Base-by-base conservation (phyloP, 2,888 invertebrate species). In the Pocota personata region DNA sequence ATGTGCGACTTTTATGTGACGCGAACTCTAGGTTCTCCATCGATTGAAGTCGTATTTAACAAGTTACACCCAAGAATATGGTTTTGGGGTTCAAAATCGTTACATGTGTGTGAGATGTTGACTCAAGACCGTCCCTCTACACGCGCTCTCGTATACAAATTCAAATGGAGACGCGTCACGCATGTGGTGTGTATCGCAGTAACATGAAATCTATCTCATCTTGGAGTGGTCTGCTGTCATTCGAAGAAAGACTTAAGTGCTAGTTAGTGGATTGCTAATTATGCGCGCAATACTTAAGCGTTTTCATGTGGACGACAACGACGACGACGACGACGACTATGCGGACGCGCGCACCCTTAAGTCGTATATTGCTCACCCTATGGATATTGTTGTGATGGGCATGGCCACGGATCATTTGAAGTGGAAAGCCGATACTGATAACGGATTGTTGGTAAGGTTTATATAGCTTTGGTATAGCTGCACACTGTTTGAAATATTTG, bases 221-320 rank as follows among this genome's bases (percentile, higher is more conserved):
- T 37, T 66, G 32, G 50, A 82, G 77, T 82, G 77, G 72, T 35
- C 71, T 57, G 86, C 86, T 86, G 86, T 86, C 86, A 86, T 76
- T 80, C 48, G 86, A 77, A 86, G 86, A 86, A 86, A 80, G 86
- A 80, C 80, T 86, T 80, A 86, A 86, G 86, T 77, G 71, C 84
- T 55, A 72, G 82, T 82, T 82, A 82, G 80, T 62, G 67, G 76
- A 86, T 57, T 80, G 86, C 80, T 86, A 86, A 86, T 86, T 86
- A 86, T 76, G 80, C 67, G 86, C 80, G 86, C 84, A 80, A 86
- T 86, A 80, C 67, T 80, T 86, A 55, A 67, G 55, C 80, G 67
- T 77, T 86, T n/a, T 80, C 71, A 69, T 71, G 37, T 60, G 58
- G 37, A 64, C 57, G 55, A 46, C 32, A 32, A 6, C 27, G 30